These are phyloP conservation scores for Sminthurinus aureus DNA, from an alignment of 2,888 invertebrate species.

Conservation along the genomic window DNA sequence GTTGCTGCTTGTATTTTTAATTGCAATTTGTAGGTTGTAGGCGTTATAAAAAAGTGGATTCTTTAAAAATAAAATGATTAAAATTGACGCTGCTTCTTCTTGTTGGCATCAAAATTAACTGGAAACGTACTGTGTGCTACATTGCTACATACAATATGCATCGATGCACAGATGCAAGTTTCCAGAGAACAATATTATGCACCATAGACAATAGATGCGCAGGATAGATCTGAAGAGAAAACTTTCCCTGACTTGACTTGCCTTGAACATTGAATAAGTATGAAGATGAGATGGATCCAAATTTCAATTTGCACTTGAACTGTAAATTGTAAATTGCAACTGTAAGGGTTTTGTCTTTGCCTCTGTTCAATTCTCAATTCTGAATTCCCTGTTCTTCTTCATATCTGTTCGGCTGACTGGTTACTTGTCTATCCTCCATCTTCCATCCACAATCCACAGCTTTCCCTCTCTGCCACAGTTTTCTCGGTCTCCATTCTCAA, in stretches of 20 bases:
- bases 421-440: no score
- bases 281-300: not conserved
- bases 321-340: not conserved
- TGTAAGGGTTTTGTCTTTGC: not conserved
- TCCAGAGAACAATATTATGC: not conserved
- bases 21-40: no score
- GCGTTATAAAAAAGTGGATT: no score
- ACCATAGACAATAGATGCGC: no score
- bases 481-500: not conserved
- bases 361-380: not conserved
- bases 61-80: no score
- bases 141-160: no score
- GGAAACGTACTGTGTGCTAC: no score
- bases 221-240: not conserved
- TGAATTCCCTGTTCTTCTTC: not conserved
- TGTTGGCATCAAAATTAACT: no score
- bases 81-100: no score
- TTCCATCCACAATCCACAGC: not conserved
- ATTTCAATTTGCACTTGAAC: constrained; percentile 18
- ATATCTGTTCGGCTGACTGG: no score
- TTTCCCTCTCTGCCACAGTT: not conserved
- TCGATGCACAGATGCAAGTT: not conserved
- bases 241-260: not conserved
- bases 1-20: no score
- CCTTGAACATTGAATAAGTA: not conserved